Conservation (phyloP, 1,140 invertebrate genomes). For the Metopolophium dirhodum region DNA sequence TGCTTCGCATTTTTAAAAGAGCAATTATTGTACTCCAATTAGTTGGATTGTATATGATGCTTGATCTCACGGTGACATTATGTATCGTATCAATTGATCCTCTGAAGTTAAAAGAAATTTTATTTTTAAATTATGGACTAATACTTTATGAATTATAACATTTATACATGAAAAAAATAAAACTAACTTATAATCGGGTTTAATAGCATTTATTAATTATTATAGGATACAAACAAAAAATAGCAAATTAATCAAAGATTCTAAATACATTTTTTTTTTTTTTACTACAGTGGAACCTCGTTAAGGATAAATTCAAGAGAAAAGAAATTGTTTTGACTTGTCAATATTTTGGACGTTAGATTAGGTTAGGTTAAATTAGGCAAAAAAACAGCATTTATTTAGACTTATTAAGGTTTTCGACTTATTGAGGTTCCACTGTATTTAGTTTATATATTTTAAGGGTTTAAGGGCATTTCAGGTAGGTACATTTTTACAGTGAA, state of each 20-base stretch:
- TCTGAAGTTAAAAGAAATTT: neutral
- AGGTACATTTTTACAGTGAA: no score
- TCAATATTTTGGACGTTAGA: no score
- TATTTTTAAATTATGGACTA: neutral
- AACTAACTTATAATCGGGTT: neutral
- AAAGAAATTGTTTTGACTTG: no score
- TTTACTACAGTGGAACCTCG: neutral
- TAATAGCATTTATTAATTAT: neutral
- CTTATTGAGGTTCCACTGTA: no score
- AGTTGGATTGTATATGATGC: conserved; percentile 28
- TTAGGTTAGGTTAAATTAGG: no score
- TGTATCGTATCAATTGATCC: conserved; percentile 27
- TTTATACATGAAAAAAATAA: neutral
- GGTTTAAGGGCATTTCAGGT: no score
- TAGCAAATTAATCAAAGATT: neutral
- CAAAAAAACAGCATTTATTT: no score
- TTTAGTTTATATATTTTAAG: no score
- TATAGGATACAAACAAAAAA: neutral
- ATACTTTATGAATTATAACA: neutral
- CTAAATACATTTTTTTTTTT: neutral
- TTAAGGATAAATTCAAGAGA: no score
- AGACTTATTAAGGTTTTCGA: no score
- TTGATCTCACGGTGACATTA: conserved; percentile 7
- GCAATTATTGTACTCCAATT: conserved; percentile 65
- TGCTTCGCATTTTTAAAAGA: conserved; percentile 64